These are phyloP conservation scores for Pteronotus mesoamericanus DNA, from an alignment of 2,797 vertebrate genomes.

Conservation along the genomic window DNA sequence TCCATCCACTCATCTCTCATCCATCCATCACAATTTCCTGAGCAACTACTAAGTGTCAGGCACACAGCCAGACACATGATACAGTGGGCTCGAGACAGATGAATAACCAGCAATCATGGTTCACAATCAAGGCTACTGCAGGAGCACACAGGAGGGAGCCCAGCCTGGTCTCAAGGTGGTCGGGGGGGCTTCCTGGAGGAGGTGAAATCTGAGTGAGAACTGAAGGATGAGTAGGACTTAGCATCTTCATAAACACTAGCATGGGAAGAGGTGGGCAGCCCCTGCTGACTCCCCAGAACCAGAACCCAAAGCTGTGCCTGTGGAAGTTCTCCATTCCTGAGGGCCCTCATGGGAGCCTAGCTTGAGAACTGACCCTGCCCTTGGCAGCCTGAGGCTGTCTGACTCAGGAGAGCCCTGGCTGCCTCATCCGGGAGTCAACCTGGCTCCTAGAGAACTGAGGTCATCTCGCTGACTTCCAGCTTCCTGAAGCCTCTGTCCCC, in stretches of 20 bases:
- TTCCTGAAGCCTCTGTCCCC: background rate
- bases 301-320: background rate
- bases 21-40: background rate
- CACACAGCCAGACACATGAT: background rate
- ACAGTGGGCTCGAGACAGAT: background rate
- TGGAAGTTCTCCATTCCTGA: background rate
- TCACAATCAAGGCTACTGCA: background rate
- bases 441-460: background rate
- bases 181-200: conserved; percentile 18
- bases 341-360: background rate
- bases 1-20: background rate
- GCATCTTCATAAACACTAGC: background rate
- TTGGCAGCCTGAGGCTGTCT: background rate
- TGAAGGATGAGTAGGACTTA: background rate
- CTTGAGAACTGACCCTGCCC: background rate
- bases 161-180: background rate
- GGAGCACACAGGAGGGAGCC: background rate
- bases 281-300: background rate
- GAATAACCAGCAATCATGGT: background rate
- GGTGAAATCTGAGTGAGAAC: background rate
- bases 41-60: background rate
- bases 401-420: background rate
- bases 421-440: background rate
- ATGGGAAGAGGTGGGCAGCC: background rate
- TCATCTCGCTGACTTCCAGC: background rate